Evolutionary conservation across 1,140 invertebrate genomes (phyloP), one percentile per base, ranked within the genome.

Genomic region (Ostrea denselamellosa): DNA sequence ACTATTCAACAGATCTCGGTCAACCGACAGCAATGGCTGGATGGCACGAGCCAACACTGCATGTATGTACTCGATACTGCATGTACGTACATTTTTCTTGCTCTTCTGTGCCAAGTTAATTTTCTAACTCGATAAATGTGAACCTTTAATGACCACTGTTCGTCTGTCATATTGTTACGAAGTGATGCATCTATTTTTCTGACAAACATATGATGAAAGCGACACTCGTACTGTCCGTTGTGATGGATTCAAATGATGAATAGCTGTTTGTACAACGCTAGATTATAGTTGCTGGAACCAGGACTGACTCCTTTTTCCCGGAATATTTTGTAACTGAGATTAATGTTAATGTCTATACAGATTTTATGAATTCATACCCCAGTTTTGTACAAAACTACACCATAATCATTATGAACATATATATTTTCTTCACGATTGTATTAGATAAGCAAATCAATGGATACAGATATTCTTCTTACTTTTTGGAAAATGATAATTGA

Each of bases 121-220:
- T 62, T 62, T 62, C 56, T 62, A 62, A 19, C 56, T n/a, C 56
- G 56, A 19, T 62, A 62, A 14, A 19, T 62, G 14, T 62, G 56
- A 62, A 62, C 56, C 56, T n/a, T 62, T 17, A 62, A n/a, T 14
- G 56, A 62, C 56, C 56, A n/a, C 56, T 62, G 14, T 62, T 62
- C 14, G 17, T 62, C 56, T 62, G 56, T 14, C 2, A 17, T 62
- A 62, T 62, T 62, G 56, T 62, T 62, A 62, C 56, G 56, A 62
- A 62, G 1, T 62, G 56, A 62, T 62, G 56, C 56, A 62, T 62
- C 56, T 62, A 19, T 62, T 62, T n/a, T 62, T 62, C 56, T 62
- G 56, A 62, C 56, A 62, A 62, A 62, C 56, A 62, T 62, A 62
- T 62, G 56, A 62, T 62, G 56, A 62, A 62, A 62, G 56, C 17